Base-by-base conservation (phyloP, 2,888 invertebrate genomes). In the Drosophila atripex region DNA sequence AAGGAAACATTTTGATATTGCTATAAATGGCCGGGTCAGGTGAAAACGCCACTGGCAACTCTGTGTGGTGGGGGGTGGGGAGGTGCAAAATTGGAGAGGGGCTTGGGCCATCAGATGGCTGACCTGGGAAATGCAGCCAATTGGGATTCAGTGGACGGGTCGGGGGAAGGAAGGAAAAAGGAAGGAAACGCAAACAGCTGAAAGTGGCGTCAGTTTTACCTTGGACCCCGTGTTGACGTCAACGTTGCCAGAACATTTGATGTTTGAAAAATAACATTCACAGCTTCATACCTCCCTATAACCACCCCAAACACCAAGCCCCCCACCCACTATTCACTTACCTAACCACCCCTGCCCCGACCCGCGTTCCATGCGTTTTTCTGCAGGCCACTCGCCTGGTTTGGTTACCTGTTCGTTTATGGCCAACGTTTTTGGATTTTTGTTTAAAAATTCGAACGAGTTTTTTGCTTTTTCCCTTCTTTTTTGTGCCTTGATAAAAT, bases 1-100 rank as follows among this genome's bases (percentile, higher is more conserved):
- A 71, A 56, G 74, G 68, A 76, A 63, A 76, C 68, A 74, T 76
- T 76, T 82, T 73, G 59, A 71, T 65, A 53, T 70, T 60, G 46
- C 49, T 65, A 66, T 52, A 73, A 72, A 64, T 56, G 64, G 56
- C 41, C 35, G 11, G 49, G 47, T 25, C 49, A 41, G 51, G 43
- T 38, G 39, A 12, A 25, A 69, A 46, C 12, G 70, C 58, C 59
- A 59, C 47, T 52, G 60, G 51, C 68, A 41, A 41, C 70, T 28
- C 32, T 30, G 21, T 8, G 16, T 25, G 25, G 28, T 14, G 8
- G 21, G 4, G 21, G 21, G 12, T n/a, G 18, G 9, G 12, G n/a
- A 5, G 16, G 45, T n/a, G 51, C 47, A 30, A 23, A 30, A 28
- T 28, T 28, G 28, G 28, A 3, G 28, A 9, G 28, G 28, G 28